A percentile compares a stretch with the other conserved stretches of the same genome.
Conservation (phyloP, 2,797 vertebrate genomes). For the Tragopan temminckii region DNA sequence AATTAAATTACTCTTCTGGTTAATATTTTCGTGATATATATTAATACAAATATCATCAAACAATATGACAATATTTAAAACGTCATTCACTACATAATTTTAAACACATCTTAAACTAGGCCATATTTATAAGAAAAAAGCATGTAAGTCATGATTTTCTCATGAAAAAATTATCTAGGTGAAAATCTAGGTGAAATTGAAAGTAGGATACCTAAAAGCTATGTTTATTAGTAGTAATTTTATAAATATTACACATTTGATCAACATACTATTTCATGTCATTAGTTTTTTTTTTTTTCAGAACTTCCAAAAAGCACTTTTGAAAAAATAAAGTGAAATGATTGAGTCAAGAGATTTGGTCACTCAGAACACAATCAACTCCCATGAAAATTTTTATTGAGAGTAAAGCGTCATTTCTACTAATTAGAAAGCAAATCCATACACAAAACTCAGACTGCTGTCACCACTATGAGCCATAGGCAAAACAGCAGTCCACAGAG, state of each 20-base stretch:
- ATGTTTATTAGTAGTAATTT: background rate
- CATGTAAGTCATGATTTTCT: background rate
- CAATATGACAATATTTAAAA: background rate
- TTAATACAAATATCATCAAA: background rate
- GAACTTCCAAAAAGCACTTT: background rate
- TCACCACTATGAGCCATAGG: no score
- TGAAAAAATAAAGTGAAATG: background rate
- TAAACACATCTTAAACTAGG: background rate
- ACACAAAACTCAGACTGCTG: background rate
- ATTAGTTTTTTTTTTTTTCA: background rate
- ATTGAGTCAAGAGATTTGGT: background rate
- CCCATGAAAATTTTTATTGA: background rate
- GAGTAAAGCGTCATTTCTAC: background rate
- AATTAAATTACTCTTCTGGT: fast-evolving
- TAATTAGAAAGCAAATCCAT: background rate
- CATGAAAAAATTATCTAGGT: background rate
- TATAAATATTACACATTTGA: background rate
- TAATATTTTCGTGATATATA: background rate
- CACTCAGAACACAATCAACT: background rate
- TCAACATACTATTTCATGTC: background rate
- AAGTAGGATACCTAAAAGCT: background rate
- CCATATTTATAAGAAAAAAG: background rate
- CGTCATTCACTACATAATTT: background rate
- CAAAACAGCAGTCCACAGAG: no score
- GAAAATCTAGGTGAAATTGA: background rate